Evolutionary conservation across 1,140 invertebrate genomes (phyloP).

Genomic region (Hyles vespertilio): DNA sequence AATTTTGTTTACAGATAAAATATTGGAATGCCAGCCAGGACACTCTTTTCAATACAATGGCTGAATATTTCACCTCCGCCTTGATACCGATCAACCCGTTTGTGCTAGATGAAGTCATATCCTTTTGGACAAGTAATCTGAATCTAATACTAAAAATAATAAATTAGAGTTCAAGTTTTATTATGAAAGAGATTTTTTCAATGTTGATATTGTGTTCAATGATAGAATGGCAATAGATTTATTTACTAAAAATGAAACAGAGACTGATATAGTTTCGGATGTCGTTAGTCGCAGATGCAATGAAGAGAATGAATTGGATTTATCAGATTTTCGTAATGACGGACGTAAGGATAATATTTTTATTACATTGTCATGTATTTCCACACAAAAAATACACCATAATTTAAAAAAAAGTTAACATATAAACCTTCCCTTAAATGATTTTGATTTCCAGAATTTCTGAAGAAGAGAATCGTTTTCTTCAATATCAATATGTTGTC

Average conservation of each 20-base stretch:
- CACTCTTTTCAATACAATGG: conserved; percentile 42
- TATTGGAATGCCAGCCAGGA: conserved; percentile 40
- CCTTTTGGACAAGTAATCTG: conserved; percentile 55
- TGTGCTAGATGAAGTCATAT: conserved; percentile 29
- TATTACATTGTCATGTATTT: neutral
- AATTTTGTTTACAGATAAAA: conserved; percentile 40
- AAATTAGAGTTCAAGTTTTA: conserved; percentile 59
- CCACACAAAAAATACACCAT: too few relatives aligned
- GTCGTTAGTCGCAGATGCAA: conserved; percentile 47
- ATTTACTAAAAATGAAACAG: conserved; percentile 38
- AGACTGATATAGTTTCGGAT: conserved; percentile 46
- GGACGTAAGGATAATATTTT: conserved; percentile 30
- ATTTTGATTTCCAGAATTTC: conserved; percentile 45
- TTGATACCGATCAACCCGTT: conserved; percentile 41
- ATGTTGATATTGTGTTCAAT: conserved; percentile 55
- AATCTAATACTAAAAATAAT: conserved; percentile 45
- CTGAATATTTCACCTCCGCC: conserved; percentile 36
- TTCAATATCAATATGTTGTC: conserved; percentile 47
- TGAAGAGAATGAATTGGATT: conserved; percentile 48
- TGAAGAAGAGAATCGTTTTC: conserved; percentile 45
- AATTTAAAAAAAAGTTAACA: neutral
- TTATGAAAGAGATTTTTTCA: conserved; percentile 45
- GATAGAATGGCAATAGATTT: conserved; percentile 50
- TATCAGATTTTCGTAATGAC: conserved; percentile 56
- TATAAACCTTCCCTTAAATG: too few relatives aligned